phyloP scores from a whole-genome alignment of 2,797 vertebrate genomes.

The Pitangus sulphuratus region DNA sequence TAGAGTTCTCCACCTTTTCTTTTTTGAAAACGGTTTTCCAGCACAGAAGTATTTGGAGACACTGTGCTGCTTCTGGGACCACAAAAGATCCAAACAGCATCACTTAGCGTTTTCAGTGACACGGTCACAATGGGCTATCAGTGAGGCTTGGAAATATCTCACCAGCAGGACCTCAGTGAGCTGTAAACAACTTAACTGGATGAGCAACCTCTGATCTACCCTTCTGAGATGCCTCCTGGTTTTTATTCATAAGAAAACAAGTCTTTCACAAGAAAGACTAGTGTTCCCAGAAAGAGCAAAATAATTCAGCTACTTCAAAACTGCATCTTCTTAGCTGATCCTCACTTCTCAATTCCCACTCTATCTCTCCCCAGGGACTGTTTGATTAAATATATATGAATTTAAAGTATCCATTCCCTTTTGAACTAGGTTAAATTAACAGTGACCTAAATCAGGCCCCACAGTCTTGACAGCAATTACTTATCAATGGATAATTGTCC shows the following conservation, averaged over 20 bases:
- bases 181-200: neutral
- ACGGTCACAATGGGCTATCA: neutral
- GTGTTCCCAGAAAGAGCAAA: neutral
- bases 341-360: neutral
- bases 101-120: neutral
- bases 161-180: neutral
- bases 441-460: conserved; percentile 28
- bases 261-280: neutral
- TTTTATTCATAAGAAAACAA: neutral
- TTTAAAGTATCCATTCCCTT: conserved; percentile 4
- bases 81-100: neutral
- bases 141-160: neutral
- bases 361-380: conserved; percentile 24
- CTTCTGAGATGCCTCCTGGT: neutral
- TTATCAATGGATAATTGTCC: conserved; percentile 39
- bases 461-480: conserved; percentile 24
- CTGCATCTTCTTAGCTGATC: neutral
- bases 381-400: conserved; percentile 21
- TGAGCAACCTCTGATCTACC: neutral
- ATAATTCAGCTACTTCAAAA: neutral
- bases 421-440: conserved; percentile 50
- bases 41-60: neutral
- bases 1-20: neutral
- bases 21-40: neutral
- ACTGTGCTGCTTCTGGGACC: neutral